phyloP scores from a whole-genome alignment of 2,797 vertebrate genomes.

The Fringilla coelebs region DNA sequence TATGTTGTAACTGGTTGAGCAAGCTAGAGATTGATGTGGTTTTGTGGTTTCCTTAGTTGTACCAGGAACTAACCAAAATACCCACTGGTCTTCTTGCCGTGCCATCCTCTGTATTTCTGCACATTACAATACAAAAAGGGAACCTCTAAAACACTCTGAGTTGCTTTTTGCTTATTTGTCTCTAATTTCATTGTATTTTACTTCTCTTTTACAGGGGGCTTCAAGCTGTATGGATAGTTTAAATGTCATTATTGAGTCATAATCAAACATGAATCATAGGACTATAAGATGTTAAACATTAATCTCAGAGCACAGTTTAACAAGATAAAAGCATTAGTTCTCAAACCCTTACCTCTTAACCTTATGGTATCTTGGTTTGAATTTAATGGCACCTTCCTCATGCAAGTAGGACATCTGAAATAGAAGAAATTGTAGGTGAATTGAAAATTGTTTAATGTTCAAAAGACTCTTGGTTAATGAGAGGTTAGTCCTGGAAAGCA shows the following conservation, averaged over 20 bases:
- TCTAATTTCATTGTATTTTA: neutral
- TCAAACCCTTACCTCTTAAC: neutral
- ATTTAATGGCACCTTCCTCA: neutral
- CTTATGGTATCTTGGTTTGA: neutral
- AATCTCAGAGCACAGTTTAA: neutral
- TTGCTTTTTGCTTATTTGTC: neutral
- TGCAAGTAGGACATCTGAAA: neutral
- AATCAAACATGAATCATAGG: neutral
- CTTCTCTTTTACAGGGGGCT: neutral
- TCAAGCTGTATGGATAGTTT: neutral
- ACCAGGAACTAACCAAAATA: constrained; percentile 37
- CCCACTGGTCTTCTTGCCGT: neutral
- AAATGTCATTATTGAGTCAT: constrained; percentile 6
- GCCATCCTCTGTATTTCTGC: neutral
- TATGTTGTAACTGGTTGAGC: neutral
- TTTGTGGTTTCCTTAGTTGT: constrained; percentile 63
- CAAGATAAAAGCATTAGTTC: neutral
- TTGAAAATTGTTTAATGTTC: neutral
- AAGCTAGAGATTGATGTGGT: constrained; percentile 55
- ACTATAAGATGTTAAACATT: constrained; percentile 5
- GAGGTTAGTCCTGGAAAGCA: neutral
- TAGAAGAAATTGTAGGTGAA: neutral
- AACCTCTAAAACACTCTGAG: neutral
- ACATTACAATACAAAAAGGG: neutral
- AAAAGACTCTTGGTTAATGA: neutral